Percentiles rank a stretch among this genome's conserved stretches.
phyloP scores from a whole-genome alignment of 2,113 vertebrate genomes.

The Gallinago jamesoni region DNA sequence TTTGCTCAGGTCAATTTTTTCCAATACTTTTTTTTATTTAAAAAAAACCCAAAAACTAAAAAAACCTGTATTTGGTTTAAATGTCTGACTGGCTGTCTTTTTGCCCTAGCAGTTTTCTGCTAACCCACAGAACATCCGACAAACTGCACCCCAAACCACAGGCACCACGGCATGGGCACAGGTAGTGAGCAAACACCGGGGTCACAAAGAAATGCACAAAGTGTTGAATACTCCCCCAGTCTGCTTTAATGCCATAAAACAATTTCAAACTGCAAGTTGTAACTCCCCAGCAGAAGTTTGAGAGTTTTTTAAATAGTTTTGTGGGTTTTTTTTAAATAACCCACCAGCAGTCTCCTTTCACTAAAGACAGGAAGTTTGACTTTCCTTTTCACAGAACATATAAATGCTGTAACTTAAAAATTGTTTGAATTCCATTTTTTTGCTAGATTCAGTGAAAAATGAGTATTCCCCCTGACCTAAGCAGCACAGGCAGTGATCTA shows the following conservation, averaged over 20 bases:
- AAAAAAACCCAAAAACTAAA: not conserved
- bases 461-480: not conserved
- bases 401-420: not conserved
- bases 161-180: accelerated
- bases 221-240: not conserved
- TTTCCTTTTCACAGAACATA: not conserved
- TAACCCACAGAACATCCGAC: not conserved
- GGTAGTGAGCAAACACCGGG: not conserved
- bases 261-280: not conserved
- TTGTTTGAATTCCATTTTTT: not conserved
- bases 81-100: not conserved
- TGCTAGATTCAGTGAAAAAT: not conserved
- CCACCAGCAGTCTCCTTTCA: accelerated
- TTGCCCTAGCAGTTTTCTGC: not conserved
- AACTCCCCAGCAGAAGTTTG: not conserved
- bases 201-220: not conserved
- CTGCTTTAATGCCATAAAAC: not conserved
- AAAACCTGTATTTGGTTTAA: not conserved
- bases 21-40: not conserved
- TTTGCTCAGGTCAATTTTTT: not conserved
- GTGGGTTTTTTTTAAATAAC: not conserved
- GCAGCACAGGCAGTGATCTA: accelerated
- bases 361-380: not conserved
- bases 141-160: not conserved
- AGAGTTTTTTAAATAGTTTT: not conserved